phyloP scores from a whole-genome alignment of 30 jellyfish, hydroid and myxozoan species.

The Clytia hemisphaerica region DNA sequence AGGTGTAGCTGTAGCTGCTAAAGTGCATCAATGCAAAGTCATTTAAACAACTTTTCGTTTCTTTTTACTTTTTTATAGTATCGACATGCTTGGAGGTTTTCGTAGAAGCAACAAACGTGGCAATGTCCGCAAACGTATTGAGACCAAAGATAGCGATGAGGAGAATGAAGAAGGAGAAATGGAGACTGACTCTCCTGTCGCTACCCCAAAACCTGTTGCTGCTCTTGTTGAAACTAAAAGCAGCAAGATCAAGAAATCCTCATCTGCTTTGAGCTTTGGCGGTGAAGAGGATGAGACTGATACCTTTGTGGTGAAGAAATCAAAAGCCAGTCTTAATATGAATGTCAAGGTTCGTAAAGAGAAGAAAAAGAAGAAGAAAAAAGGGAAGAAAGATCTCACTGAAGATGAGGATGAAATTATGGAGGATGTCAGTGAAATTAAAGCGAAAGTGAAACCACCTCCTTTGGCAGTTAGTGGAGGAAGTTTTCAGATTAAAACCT shows the following conservation, averaged over 20 bases:
- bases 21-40: no score
- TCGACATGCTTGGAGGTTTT: slow-evolving; percentile 51
- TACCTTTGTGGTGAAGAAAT: slow-evolving; percentile 59
- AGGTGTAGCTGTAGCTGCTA: no score
- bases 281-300: slow-evolving; percentile 81
- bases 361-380: slow-evolving; percentile 53
- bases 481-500: slow-evolving; percentile 4
- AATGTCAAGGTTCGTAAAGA: slow-evolving; percentile 43
- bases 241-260: not conserved
- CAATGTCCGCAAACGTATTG: slow-evolving; percentile 67
- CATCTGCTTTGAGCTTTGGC: slow-evolving; percentile 62
- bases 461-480: slow-evolving; percentile 25
- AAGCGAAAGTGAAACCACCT: no score
- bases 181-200: slow-evolving; percentile 3
- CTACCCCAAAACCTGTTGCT: not conserved
- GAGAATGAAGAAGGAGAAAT: slow-evolving; percentile 28
- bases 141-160: slow-evolving; percentile 65
- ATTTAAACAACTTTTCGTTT: no score
- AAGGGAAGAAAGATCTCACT: not conserved
- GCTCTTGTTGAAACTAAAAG: not conserved
- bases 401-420: slow-evolving; percentile 1
- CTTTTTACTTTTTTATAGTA: no score
- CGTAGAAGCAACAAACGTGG: slow-evolving; percentile 58
- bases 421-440: not conserved
- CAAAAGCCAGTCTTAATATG: slow-evolving; percentile 79